Evolutionary conservation across 2,113 vertebrate species (phyloP).

Genomic region (Hippopotamus amphibius): DNA sequence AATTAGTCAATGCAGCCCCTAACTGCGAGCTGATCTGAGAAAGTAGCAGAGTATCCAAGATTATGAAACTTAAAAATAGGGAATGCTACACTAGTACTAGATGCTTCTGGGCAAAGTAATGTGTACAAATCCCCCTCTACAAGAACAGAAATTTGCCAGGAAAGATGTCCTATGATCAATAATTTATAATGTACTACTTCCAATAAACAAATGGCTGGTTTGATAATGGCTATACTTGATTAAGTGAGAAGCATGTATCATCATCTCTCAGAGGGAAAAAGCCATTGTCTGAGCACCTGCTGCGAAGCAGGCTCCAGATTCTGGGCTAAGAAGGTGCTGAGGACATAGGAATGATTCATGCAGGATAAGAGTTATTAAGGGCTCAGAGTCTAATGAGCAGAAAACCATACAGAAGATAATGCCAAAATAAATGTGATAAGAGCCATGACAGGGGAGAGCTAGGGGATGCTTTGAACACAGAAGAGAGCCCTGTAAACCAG

Average conservation of each 20-base stretch:
- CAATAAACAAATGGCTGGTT: background rate
- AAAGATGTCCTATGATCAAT: background rate
- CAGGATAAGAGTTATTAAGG: too few species aligned
- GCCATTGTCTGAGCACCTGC: background rate
- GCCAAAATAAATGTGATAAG: too few species aligned
- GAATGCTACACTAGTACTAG: background rate
- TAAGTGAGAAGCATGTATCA: background rate
- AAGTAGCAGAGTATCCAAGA: background rate
- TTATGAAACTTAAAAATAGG: background rate
- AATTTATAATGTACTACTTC: background rate
- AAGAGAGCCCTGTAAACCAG: too few species aligned
- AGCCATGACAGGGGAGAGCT: too few species aligned
- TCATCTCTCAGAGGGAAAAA: background rate
- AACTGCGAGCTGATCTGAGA: background rate
- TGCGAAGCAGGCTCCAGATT: background rate
- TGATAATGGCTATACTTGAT: background rate
- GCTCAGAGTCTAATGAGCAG: too few species aligned
- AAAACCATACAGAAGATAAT: too few species aligned
- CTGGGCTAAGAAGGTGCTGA: background rate
- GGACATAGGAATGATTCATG: background rate
- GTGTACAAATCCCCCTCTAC: background rate
- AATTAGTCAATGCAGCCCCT: background rate
- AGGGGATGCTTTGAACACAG: too few species aligned
- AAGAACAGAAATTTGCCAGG: background rate
- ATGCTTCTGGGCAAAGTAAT: background rate